Conservation (phyloP, 2,113 vertebrate species). For the Phalacrocorax pelagicus region DNA sequence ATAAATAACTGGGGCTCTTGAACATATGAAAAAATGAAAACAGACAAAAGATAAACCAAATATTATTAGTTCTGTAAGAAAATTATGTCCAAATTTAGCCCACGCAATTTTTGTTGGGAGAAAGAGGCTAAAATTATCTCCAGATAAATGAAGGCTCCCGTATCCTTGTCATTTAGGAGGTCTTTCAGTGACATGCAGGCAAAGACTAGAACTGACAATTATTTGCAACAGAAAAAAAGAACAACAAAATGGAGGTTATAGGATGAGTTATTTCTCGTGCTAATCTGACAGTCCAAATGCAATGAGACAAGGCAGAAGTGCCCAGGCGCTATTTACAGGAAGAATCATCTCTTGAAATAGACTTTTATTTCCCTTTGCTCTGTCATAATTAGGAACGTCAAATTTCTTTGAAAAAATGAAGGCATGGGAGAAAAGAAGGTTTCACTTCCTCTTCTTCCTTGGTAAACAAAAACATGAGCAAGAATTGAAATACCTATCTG, state of each 20-base stretch:
- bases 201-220: not conserved
- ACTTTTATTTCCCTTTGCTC: not conserved
- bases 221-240: not conserved
- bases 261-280: not conserved
- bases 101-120: not conserved
- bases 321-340: not conserved
- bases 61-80: not conserved
- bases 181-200: not conserved
- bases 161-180: not conserved
- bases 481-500: not conserved
- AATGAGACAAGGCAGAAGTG: slow-evolving; percentile 24
- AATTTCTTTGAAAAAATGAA: not conserved
- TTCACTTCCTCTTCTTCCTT: not conserved
- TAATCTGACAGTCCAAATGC: not conserved
- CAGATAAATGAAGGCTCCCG: not conserved
- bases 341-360: not conserved
- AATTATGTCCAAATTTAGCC: not conserved
- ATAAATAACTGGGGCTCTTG: not conserved
- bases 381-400: slow-evolving; percentile 2
- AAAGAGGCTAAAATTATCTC: not conserved
- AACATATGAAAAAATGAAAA: not conserved
- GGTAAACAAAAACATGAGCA: not conserved
- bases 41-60: not conserved
- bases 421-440: not conserved
- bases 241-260: not conserved